Evolutionary conservation across 2,888 invertebrate species (phyloP).

Genomic region (Amblyjoppa fuscipennis): DNA sequence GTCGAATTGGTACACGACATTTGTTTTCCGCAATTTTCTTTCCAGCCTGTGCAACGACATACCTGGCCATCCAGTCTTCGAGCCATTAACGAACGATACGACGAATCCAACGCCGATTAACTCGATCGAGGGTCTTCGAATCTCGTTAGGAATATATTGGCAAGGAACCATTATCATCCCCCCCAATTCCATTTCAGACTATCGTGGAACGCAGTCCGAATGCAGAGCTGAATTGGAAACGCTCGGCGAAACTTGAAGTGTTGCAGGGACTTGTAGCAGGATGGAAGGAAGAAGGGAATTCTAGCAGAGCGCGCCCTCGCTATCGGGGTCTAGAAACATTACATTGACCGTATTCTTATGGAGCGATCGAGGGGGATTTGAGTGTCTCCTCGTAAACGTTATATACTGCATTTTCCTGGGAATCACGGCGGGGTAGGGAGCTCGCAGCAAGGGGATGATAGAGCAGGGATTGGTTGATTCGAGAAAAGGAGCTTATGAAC

Average conservation of each 20-base stretch:
- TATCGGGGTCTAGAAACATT: not conserved
- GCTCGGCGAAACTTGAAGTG: no score
- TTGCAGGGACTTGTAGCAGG: no score
- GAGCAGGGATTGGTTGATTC: slow-evolving; percentile 43
- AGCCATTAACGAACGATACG: not conserved
- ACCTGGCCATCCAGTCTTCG: not conserved
- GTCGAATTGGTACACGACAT: not conserved
- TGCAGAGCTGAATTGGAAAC: no score
- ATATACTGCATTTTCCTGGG: slow-evolving; percentile 26
- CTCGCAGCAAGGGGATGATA: not conserved
- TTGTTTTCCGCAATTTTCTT: slow-evolving; percentile 7
- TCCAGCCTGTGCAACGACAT: not conserved
- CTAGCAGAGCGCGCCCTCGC: no score
- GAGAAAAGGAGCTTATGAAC: not conserved
- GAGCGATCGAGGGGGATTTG: not conserved
- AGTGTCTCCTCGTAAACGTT: slow-evolving; percentile 42
- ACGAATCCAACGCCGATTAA: slow-evolving; percentile 12
- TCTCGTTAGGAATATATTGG: no score
- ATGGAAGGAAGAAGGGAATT: no score
- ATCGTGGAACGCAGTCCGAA: no score
- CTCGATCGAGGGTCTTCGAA: not conserved
- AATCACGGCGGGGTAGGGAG: slow-evolving; percentile 14
- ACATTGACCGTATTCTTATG: slow-evolving; percentile 20
- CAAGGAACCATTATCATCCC: no score
- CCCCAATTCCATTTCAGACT: no score